Base-by-base conservation (phyloP, 2,113 vertebrate species). In the Stigmatopora argus region DNA sequence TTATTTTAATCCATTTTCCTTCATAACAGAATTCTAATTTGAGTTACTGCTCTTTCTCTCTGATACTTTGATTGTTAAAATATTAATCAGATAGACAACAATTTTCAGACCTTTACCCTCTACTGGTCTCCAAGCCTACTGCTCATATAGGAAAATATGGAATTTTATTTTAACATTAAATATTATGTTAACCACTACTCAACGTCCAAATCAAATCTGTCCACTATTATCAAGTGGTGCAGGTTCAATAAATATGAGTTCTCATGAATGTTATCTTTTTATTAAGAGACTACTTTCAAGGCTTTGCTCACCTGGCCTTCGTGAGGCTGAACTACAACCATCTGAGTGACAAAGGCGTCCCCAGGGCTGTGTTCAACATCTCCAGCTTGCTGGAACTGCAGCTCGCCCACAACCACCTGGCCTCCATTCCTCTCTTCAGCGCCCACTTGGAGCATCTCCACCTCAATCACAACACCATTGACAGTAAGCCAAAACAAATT, bases 311-410 rank as follows among this genome's bases (percentile, higher is more conserved):
- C 75, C 86, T 99, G 51, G 92, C 93, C 0, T 98, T 98, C 78
- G 89, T 99, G 67, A 90, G 95, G 73, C 92, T 99, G 19, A 99
- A 96, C 89, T 92, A 93, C 86, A 99, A 99, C 87, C 90, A 93
- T 79, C 91, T 99, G 64, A 95, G 91, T 0, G 95, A 98, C 70
- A 93, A 92, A 70, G 94, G 96, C 19, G 75, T 98, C 60, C 95
- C 96, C 72, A 94, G 92, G 60, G 82, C 89, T 12, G 92, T 94
- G 71, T 99, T 99, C 84, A 98, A 99, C 75, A 75, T 98, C 56
- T 94, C 93, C 85, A 93, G 90, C 59, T 82, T 99, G 85, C 89
- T 99, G 57, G 96, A 97, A 76, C 89, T 99, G 66, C 96, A 98
- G 65, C 84, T 99, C 89, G 82, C 96, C 0, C 92, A 99, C 91